Conservation (phyloP, 2,113 vertebrate species). For the Coryphaenoides rupestris region DNA sequence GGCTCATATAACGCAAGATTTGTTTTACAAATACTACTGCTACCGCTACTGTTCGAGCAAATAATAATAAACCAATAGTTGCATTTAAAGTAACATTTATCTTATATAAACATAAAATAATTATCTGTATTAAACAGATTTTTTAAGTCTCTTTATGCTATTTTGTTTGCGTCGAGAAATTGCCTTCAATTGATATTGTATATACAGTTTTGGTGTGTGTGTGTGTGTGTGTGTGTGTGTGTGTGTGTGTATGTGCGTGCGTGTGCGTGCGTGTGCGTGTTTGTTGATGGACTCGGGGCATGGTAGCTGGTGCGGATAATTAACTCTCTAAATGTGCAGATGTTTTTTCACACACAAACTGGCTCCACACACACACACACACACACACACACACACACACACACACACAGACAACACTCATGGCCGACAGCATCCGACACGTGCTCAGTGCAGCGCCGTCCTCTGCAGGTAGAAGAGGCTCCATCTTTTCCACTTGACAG, state of each 20-base stretch:
- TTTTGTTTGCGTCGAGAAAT: no score
- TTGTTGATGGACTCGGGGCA: conserved; percentile 61
- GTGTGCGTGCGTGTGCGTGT: conserved; percentile 38
- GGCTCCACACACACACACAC: conserved; percentile 64
- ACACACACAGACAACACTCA: conserved; percentile 29
- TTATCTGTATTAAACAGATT: not conserved
- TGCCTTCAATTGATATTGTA: not conserved
- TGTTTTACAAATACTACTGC: no score
- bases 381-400: conserved; percentile 14
- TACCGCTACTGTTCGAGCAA: no score
- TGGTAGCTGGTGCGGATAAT: conserved; percentile 70
- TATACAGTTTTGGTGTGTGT: not conserved
- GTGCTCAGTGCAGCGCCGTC: conserved; percentile 53
- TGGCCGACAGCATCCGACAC: conserved; percentile 80
- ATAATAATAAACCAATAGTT: no score
- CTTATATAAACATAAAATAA: no score
- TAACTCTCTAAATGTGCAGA: conserved; percentile 75
- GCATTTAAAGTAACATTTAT: no score
- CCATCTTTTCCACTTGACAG: conserved; percentile 91
- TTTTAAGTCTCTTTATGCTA: no score
- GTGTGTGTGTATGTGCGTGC: conserved; percentile 26
- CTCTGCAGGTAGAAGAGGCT: conserved; percentile 77
- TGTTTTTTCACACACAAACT: conserved; percentile 47
- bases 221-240: conserved; percentile 1
- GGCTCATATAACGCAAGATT: no score